Conservation (phyloP, 1,140 invertebrate genomes). For the Rhopalosiphum maidis region DNA sequence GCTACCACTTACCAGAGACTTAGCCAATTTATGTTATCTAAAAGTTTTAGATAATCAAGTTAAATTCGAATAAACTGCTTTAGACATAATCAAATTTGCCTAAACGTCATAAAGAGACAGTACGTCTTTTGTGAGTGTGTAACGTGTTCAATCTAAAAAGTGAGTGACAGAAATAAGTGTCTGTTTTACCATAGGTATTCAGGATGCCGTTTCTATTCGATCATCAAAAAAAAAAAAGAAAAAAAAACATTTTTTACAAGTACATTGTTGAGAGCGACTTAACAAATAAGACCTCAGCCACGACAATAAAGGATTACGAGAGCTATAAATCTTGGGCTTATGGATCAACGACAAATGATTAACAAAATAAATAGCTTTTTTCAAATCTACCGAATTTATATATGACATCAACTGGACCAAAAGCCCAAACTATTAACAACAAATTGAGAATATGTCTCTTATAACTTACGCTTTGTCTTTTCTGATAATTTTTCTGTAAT, state of each 20-base stretch:
- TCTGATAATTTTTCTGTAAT: not conserved
- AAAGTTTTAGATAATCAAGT: not conserved
- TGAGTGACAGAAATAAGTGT: not conserved
- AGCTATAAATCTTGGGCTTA: slow-evolving; percentile 23
- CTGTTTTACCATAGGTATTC: not conserved
- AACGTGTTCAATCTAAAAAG: not conserved
- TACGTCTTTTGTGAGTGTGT: not conserved
- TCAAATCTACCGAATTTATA: slow-evolving; percentile 27
- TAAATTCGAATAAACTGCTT: not conserved
- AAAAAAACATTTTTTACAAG: not conserved
- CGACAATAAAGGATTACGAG: slow-evolving; percentile 35
- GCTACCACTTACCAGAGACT: not conserved
- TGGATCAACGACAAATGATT: slow-evolving; percentile 29
- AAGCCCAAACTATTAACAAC: not conserved
- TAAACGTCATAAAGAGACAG: not conserved
- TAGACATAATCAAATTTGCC: not conserved
- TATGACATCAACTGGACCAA: slow-evolving; percentile 10
- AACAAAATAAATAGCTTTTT: slow-evolving; percentile 19
- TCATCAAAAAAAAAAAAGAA: not conserved
- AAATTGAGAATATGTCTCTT: slow-evolving; percentile 14
- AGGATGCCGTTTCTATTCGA: not conserved
- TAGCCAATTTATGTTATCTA: not conserved
- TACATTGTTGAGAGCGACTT: not conserved
- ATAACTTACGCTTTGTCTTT: not conserved
- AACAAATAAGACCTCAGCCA: not conserved